phyloP scores from a whole-genome alignment of 2,888 invertebrate species.

The Cordilura impudica region DNA sequence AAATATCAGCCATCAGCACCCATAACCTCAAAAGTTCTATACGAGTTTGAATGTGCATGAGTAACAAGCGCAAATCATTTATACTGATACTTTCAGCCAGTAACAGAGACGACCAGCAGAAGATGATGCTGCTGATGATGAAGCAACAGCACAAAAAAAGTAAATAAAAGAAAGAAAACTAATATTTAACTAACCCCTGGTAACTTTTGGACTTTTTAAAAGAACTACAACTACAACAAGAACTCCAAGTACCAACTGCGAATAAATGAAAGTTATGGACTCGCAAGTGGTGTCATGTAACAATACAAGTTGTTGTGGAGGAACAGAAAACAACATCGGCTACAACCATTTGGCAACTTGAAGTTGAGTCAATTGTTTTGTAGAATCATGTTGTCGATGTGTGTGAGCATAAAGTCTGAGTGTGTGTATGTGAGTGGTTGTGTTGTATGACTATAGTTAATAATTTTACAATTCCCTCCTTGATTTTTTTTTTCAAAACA shows the following conservation, averaged over 20 bases:
- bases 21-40: slow-evolving; percentile 27
- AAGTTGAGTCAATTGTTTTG: slow-evolving; percentile 18
- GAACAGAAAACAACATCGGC: not conserved
- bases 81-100: slow-evolving; percentile 8
- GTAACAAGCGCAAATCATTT: slow-evolving; percentile 59
- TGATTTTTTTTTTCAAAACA: not conserved
- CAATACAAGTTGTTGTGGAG: slow-evolving; percentile 15
- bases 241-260: slow-evolving; percentile 12
- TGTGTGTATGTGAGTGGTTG: not conserved
- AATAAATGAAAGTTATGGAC: slow-evolving; percentile 51
- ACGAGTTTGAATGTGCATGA: slow-evolving; percentile 45
- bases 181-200: slow-evolving; percentile 43
- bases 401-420: not conserved
- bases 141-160: slow-evolving; percentile 16
- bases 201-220: slow-evolving; percentile 55
- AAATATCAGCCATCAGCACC: slow-evolving; percentile 54
- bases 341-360: not conserved
- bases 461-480: slow-evolving; percentile 7
- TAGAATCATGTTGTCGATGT: not conserved
- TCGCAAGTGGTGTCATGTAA: slow-evolving; percentile 57
- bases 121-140: slow-evolving; percentile 17
- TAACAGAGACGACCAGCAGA: not conserved
- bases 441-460: slow-evolving; percentile 20
- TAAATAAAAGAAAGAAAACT: not conserved
- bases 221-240: not conserved